These are phyloP conservation scores for Echeneis naucrates DNA, from an alignment of 2,797 vertebrate species.

Conservation along the genomic window DNA sequence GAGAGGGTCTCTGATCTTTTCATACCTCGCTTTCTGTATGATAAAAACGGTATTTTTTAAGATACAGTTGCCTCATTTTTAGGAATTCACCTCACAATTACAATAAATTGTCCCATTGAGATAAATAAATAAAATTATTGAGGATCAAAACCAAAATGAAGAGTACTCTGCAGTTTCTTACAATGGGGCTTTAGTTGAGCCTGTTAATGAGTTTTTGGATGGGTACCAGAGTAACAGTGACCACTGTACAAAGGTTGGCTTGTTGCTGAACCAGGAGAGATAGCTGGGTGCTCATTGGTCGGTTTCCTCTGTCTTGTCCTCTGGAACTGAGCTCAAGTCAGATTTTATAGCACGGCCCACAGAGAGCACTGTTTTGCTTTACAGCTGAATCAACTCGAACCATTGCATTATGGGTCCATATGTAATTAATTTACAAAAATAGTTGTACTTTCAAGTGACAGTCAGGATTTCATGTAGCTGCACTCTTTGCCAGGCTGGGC, in stretches of 20 bases:
- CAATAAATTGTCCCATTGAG: background rate
- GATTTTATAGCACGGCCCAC: slow-evolving; percentile 73
- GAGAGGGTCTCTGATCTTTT: background rate
- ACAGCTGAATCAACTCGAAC: slow-evolving; percentile 15
- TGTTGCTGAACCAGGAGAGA: slow-evolving; percentile 43
- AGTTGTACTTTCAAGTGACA: background rate
- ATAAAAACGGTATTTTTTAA: slow-evolving; percentile 1
- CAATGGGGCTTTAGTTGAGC: background rate
- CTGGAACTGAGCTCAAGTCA: slow-evolving; percentile 80
- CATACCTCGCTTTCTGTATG: slow-evolving; percentile 12
- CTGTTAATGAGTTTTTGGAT: background rate
- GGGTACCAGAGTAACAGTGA: slow-evolving; percentile 73
- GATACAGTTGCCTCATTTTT: background rate
- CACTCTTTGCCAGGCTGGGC: slow-evolving; percentile 63
- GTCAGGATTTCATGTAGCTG: background rate
- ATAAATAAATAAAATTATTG: slow-evolving; percentile 11
- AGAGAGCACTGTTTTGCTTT: slow-evolving; percentile 40
- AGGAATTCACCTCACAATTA: background rate
- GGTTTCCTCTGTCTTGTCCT: slow-evolving; percentile 67
- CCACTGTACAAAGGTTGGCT: slow-evolving; percentile 44
- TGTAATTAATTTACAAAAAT: background rate
- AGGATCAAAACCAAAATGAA: background rate
- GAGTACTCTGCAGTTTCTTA: background rate
- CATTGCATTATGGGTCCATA: background rate
- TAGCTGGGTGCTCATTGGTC: slow-evolving; percentile 67